Evolutionary conservation across 1,140 invertebrate genomes (phyloP).

Genomic region (Pemphigus obesinymphae): DNA sequence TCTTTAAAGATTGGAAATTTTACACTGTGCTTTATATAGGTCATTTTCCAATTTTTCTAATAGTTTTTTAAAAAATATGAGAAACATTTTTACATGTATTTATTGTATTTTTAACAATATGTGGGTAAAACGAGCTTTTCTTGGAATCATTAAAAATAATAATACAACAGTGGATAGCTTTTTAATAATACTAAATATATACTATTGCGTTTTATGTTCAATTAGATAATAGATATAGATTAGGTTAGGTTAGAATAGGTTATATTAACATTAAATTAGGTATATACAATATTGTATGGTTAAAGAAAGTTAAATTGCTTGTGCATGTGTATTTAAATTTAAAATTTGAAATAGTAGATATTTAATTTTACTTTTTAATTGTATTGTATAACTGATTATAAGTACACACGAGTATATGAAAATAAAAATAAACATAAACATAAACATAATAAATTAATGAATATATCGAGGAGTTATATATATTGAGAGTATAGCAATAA

Average conservation of each 20-base stretch:
- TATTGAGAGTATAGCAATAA: background rate
- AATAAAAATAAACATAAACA: background rate
- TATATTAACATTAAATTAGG: background rate
- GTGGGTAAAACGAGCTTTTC: no score
- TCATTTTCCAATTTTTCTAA: no score
- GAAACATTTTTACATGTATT: no score
- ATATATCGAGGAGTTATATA: background rate
- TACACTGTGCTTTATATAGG: no score
- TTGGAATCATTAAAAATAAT: no score
- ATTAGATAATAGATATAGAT: no score
- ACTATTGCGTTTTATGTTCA: background rate
- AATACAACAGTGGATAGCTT: background rate
- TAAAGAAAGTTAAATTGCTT: background rate
- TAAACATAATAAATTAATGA: background rate
- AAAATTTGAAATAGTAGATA: background rate
- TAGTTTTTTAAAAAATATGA: no score
- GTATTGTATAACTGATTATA: background rate
- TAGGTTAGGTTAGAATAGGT: no score
- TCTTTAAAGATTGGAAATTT: no score
- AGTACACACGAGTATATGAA: background rate
- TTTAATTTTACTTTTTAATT: background rate
- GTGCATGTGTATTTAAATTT: background rate
- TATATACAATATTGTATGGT: background rate
- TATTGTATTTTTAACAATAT: no score
- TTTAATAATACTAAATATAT: background rate